Conservation (phyloP, 2,797 vertebrate species). For the Rhinophrynus dorsalis region DNA sequence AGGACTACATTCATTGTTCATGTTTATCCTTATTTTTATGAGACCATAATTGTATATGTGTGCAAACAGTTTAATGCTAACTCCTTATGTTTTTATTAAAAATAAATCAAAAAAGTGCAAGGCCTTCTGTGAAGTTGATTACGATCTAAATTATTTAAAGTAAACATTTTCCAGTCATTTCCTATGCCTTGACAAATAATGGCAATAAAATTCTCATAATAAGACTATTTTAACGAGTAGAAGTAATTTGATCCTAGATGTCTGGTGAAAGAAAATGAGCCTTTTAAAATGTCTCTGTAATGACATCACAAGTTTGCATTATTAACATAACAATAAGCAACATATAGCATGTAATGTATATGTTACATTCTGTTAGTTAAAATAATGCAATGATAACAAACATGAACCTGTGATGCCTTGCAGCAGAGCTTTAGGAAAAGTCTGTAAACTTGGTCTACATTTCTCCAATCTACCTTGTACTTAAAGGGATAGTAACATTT, state of each 20-base stretch:
- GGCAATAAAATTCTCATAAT: slow-evolving; percentile 27
- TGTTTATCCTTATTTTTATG: slow-evolving; percentile 6
- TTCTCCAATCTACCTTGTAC: background rate
- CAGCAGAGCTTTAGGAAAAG: background rate
- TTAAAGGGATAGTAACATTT: too few species aligned
- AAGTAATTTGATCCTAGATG: slow-evolving; percentile 12
- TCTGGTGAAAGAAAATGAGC: slow-evolving; percentile 36
- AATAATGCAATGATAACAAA: background rate
- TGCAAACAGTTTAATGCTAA: slow-evolving; percentile 33
- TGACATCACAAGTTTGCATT: slow-evolving; percentile 26
- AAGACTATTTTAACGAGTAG: slow-evolving; percentile 41
- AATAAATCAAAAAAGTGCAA: background rate
- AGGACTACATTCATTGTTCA: background rate
- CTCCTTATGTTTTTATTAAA: slow-evolving; percentile 30
- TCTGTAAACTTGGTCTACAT: background rate
- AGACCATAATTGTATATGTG: slow-evolving; percentile 12
- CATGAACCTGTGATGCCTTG: background rate
- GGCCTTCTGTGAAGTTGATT: slow-evolving; percentile 50
- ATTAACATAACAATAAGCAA: slow-evolving; percentile 18
- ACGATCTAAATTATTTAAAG: slow-evolving; percentile 45
- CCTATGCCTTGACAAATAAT: slow-evolving; percentile 38
- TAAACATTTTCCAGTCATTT: slow-evolving; percentile 34
- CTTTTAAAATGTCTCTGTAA: slow-evolving; percentile 36
- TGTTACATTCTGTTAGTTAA: background rate
- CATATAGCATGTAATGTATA: background rate